Evolutionary conservation across 2,888 invertebrate genomes (phyloP), one percentile per base, ranked within the genome.

Genomic region (Trachelus stipa): DNA sequence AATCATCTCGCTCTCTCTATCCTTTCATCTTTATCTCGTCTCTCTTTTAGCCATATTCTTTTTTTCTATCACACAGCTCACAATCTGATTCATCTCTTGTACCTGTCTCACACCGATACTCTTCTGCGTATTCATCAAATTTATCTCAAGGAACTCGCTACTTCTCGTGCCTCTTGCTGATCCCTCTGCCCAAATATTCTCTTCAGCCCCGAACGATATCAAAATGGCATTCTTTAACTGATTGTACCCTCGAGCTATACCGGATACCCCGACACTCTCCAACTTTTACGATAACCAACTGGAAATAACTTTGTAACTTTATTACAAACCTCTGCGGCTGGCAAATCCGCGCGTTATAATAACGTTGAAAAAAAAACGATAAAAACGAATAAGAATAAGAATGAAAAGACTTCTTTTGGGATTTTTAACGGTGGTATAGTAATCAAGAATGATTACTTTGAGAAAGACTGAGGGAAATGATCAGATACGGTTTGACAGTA

Each of bases 281-380:
- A 86, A 88, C 88, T 88, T 88, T 87, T 87, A 88, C 87, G 88
- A 87, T 88, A 88, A 88, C 88, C 88, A 88, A 88, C 86, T 86
- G 87, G 87, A 85, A 87, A 88, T 88, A 88, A 87, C 86, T 88
- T 88, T 84, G 87, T 87, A 87, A 88, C 88, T 88, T 88, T 88
- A 87, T 88, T 87, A 86, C 84, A 83, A 77, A 82, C 84, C 86
- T 83, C 82, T 81, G 81, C 80, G 79, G 79, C 76, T 77, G 77
- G 81, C 79, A 79, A 77, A 81, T 78, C 69, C 76, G 83, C 76
- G 81, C 82, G 80, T 56, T 56, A 56, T 56, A 56, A 56, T 56
- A 56, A 56, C 23, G 56, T 23, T 56, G 23, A 6, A 56, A 56
- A 23, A 56, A 56, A 23, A 56, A 56, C 23, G 56, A 56, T 56